Base-by-base conservation (phyloP, 2,797 vertebrate species). In the Synaphobranchus kaupii region DNA sequence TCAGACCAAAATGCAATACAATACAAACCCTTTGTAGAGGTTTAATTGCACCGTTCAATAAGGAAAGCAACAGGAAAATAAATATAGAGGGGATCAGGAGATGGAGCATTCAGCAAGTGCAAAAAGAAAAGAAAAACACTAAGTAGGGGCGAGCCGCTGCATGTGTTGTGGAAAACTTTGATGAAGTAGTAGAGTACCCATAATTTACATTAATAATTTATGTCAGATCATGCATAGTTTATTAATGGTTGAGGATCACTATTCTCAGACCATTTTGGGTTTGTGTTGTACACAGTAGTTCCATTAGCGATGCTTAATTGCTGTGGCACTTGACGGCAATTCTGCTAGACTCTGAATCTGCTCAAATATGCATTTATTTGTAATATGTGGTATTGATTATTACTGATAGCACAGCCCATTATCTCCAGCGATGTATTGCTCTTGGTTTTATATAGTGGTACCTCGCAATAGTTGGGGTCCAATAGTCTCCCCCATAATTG, bases 221-320 rank as follows among this genome's bases (percentile, higher is more conserved):
- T 50, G 39, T 15, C 48, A 28, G 63, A 80, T 54, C 71, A 71
- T 80, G 31, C 68, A 86, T 81, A 50, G 4, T 73, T 86, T 82
- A 86, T 84, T 28, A 86, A 44, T 78, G 34, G 39, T 47, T 47
- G 15, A 78, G 47, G 87, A 84, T 78, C 22, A 78, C 47, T 78
- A 60, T 84, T 56, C 81, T 83, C 88, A 22, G 13, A 50, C n/a
- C 44, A 63, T 31, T 78, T 58, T 28, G 22, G 78, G 25, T 66
- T 48, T 81, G 34, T 50, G 56, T 50, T n/a, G 5, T 81, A 50
- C 13, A 39, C 48, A 81, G 47, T 34, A 34, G 81, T 81, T 60
- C 31, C 52, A 56, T 84, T 87, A 63, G 66, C 17, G 15, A 22
- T 60, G 50, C 52, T 76, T 73, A 86, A 68, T 50, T 34, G 81